Evolutionary conservation across 2,797 vertebrate species (phyloP).

Genomic region (Lithobates sylvaticus): DNA sequence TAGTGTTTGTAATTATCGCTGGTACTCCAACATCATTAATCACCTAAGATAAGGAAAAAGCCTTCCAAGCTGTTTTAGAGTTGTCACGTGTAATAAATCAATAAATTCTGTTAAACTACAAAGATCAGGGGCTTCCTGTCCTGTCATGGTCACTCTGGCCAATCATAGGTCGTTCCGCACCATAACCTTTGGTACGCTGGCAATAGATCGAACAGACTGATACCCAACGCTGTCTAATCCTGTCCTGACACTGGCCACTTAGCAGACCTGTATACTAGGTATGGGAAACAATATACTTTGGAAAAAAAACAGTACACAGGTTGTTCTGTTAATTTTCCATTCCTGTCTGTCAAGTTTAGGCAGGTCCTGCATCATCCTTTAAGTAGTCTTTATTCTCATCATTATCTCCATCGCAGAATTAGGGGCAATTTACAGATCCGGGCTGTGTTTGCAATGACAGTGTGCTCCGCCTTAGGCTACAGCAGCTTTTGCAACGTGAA

Average conservation of each 20-base stretch:
- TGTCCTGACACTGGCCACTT: neutral
- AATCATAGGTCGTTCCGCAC: neutral
- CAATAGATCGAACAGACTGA: neutral
- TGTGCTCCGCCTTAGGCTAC: neutral
- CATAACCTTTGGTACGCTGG: neutral
- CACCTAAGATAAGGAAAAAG: neutral
- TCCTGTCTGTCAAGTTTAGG: conserved; percentile 13
- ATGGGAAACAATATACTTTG: neutral
- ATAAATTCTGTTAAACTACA: neutral
- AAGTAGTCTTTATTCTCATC: conserved; percentile 18
- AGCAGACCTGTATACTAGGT: neutral
- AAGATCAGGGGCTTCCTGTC: neutral
- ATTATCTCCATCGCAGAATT: conserved; percentile 26
- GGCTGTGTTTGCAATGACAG: conserved; percentile 19
- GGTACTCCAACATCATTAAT: neutral
- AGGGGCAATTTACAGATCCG: conserved; percentile 21
- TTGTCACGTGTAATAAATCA: neutral
- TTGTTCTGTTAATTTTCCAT: conserved; percentile 5
- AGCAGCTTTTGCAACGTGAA: conserved; percentile 11
- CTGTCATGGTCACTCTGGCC: neutral
- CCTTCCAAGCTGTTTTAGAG: neutral
- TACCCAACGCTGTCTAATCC: neutral
- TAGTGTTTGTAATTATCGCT: neutral
- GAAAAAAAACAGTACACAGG: neutral
- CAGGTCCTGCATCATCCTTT: conserved; percentile 31